Conservation (phyloP, 2,113 vertebrate species). For the Calypte anna region DNA sequence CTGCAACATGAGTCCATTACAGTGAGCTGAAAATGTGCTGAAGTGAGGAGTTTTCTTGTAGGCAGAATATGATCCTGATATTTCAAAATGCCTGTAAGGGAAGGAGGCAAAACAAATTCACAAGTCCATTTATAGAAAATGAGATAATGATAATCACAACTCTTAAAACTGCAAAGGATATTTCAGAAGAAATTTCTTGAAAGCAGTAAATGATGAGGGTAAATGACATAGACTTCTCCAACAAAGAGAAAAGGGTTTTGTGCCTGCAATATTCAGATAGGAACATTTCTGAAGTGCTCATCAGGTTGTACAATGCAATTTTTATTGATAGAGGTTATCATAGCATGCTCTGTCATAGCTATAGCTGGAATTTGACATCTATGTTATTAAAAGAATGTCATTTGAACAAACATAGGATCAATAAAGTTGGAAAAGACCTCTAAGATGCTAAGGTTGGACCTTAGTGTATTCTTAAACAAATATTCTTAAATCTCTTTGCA, state of each 20-base stretch:
- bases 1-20: background rate
- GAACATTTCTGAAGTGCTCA: background rate
- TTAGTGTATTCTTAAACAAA: background rate
- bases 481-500: background rate
- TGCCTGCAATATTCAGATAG: background rate
- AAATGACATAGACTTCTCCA: background rate
- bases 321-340: background rate
- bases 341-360: background rate
- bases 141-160: background rate
- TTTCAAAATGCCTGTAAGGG: background rate
- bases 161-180: slow-evolving; percentile 15
- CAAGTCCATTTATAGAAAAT: background rate
- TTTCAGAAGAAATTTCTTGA: slow-evolving; percentile 17
- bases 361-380: background rate
- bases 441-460: no score
- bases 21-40: background rate
- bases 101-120: slow-evolving; percentile 12
- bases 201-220: background rate
- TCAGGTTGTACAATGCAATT: background rate
- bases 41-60: background rate
- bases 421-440: no score
- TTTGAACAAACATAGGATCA: background rate
- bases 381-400: background rate
- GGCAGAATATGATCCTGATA: background rate
- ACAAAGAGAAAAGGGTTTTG: background rate